Base-by-base conservation (phyloP, 1,140 invertebrate genomes). In the Formica exsecta region DNA sequence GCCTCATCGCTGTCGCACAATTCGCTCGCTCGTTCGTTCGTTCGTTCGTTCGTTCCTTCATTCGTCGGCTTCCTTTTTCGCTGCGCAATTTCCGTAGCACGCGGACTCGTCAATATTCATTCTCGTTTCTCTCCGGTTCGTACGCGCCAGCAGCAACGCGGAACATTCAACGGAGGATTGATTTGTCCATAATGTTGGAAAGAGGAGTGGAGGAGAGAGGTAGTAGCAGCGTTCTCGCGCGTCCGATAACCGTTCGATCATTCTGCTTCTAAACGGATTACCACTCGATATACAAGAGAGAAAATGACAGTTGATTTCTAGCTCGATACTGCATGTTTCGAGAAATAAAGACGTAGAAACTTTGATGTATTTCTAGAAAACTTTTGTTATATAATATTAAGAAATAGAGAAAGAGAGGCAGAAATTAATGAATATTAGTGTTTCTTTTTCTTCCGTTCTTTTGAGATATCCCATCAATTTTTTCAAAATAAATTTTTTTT, bases 81-180 rank as follows among this genome's bases (percentile, higher is more conserved):
- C 48, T 57, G 64, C 41, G 86, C 91, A 88, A 91, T 86, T 90
- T 89, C 86, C 86, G 71, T 64, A 79, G 74, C 77, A 68, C 62
- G 61, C 79, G 66, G 32, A 65, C 79, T 80, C 89, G 76, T 83
- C 89, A 87, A 90, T 89, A 84, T 87, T 90, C 91, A 75, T 80
- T 86, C 86, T 57, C 85, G 76, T 80, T 84, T 85, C 80, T 86
- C 85, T 70, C 75, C 59, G 41, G 44, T 74, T 62, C 59, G 57
- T 74, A 85, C 81, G 75, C 85, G 61, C 64, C 44, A 13, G 44
- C 85, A 61, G 65, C 62, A 11, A 25, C 62, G 71, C 32, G 71
- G 77, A 86, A 77, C 87, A 32, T 65, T 79, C 70, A 41, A 54
- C 65, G 87, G 68, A 83, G 80, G 89, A 89, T 89, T 89, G 88